phyloP scores from a whole-genome alignment of 2,888 invertebrate genomes.

The Gandaritis pyraliata region DNA sequence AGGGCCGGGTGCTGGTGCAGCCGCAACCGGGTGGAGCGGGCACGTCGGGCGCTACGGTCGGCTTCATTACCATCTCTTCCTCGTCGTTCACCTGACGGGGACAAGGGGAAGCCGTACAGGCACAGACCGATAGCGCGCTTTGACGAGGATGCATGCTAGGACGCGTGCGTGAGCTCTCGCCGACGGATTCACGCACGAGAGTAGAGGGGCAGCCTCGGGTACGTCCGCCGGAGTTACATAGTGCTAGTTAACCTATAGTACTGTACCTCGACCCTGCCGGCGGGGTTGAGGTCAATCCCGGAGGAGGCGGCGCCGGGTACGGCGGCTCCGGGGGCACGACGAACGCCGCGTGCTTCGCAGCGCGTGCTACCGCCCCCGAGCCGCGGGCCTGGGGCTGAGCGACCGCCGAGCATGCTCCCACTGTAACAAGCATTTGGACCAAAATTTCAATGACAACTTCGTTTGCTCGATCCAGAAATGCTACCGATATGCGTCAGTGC shows the following conservation, averaged over 20 bases:
- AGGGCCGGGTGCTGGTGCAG: constrained; percentile 1
- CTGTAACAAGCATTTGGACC: neutral
- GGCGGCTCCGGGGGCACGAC: constrained; percentile 15
- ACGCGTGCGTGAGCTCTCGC: no score
- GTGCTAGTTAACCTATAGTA: no score
- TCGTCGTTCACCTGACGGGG: constrained; percentile 6
- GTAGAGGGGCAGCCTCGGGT: no score
- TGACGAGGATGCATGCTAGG: no score
- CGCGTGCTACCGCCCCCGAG: neutral
- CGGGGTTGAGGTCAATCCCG: constrained; percentile 8
- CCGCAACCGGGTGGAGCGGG: neutral
- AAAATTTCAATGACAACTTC: no score
- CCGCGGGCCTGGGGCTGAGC: neutral
- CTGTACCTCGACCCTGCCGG: constrained; percentile 19
- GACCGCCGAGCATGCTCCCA: neutral
- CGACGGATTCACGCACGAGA: no score
- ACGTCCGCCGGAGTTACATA: no score
- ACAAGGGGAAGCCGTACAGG: no score
- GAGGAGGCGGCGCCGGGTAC: constrained; percentile 21
- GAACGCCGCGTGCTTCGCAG: constrained; percentile 5
- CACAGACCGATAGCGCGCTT: no score
- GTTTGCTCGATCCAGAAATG: no score
- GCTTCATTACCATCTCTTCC: neutral
- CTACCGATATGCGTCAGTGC: no score
- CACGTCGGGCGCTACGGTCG: constrained; percentile 2